Percentiles rank a stretch among this genome's conserved stretches.
These are phyloP conservation scores for Orius insidiosus DNA, from an alignment of 1,140 invertebrate genomes.

Conservation along the genomic window DNA sequence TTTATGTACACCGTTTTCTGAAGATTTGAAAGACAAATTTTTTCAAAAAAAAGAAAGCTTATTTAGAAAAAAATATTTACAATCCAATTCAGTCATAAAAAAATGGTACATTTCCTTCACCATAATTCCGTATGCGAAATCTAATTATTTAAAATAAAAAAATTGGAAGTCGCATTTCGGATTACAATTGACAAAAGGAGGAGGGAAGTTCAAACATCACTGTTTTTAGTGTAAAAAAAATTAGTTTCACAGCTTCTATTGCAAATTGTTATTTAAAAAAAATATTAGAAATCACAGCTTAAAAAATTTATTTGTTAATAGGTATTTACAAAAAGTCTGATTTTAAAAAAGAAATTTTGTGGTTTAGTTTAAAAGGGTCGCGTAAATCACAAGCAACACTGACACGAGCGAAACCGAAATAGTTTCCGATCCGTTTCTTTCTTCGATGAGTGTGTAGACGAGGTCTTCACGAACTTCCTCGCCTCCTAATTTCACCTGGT, in stretches of 20 bases:
- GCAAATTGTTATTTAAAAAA: neutral
- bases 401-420: too few species aligned
- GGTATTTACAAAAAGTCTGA: neutral
- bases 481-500: slow-evolving; percentile 16
- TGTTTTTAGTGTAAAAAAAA: neutral
- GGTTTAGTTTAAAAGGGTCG: too few species aligned
- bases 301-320: slow-evolving; percentile 4
- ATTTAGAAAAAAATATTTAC: too few species aligned
- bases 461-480: slow-evolving; percentile 20
- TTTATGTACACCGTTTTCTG: too few species aligned
- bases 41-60: too few species aligned
- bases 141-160: neutral
- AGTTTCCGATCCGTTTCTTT: slow-evolving; percentile 1
- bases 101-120: too few species aligned
- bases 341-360: too few species aligned
- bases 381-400: too few species aligned
- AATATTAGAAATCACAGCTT: neutral
- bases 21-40: too few species aligned
- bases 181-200: slow-evolving; percentile 2
- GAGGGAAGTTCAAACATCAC: neutral
- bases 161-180: slow-evolving; percentile 7
- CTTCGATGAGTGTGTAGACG: slow-evolving; percentile 17
- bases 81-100: too few species aligned
- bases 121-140: slow-evolving; percentile 4
- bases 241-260: neutral